These are phyloP conservation scores for Salminus brasiliensis DNA, from an alignment of 2,113 vertebrate genomes.

Conservation along the genomic window DNA sequence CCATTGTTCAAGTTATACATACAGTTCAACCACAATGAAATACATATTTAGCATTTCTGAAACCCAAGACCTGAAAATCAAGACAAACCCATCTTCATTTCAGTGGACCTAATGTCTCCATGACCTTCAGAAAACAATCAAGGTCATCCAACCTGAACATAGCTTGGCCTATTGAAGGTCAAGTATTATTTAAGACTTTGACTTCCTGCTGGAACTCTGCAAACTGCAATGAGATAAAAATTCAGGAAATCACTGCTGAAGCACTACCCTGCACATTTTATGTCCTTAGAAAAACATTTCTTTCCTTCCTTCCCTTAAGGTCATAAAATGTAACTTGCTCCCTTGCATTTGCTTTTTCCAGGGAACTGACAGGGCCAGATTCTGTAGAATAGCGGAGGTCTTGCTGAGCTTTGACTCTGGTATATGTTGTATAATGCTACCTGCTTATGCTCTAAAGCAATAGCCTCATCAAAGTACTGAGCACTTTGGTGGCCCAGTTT, in stretches of 20 bases:
- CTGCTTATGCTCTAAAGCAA: not conserved
- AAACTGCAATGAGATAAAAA: not conserved
- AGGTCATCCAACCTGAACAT: not conserved
- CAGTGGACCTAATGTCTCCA: too few species aligned
- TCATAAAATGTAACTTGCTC: not conserved
- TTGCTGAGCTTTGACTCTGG: not conserved
- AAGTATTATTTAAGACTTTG: not conserved
- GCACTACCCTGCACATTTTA: not conserved
- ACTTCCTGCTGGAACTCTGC: not conserved
- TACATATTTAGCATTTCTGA: too few species aligned
- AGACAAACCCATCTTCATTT: too few species aligned
- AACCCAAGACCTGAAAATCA: too few species aligned
- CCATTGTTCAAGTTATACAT: too few species aligned
- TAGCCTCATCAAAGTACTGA: rapidly evolving
- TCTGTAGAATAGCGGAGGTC: not conserved
- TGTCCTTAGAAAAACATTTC: not conserved
- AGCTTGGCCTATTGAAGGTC: not conserved
- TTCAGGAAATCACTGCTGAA: not conserved
- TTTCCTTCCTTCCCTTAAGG: not conserved
- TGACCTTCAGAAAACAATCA: too few species aligned
- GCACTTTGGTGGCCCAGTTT: too few species aligned
- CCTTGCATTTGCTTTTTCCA: conserved; percentile 16
- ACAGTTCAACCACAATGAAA: too few species aligned
- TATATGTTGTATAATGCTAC: not conserved
- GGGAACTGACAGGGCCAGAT: not conserved